Evolutionary conservation across 1,140 invertebrate species (phyloP), one percentile per base, ranked within the genome.

Genomic region (Sycophila sp.): DNA sequence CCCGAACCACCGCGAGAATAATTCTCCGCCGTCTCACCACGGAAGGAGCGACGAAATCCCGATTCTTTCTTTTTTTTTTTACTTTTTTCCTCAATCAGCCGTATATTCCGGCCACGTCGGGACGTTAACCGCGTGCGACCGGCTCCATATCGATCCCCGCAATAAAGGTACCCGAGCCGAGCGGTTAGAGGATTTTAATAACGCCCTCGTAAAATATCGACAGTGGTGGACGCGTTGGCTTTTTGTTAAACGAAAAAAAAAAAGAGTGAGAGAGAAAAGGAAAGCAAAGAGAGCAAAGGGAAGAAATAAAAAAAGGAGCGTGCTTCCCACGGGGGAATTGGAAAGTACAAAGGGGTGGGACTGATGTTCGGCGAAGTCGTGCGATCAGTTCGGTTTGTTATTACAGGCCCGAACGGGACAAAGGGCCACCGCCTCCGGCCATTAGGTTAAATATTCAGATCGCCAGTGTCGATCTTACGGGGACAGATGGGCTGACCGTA

Each of bases 401-500:
- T 26, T 26, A 30, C 22, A 26, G 24, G n/a, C n/a, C n/a, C n/a
- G n/a, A n/a, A n/a, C n/a, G n/a, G n/a, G n/a, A n/a, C n/a, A n/a
- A n/a, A n/a, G n/a, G n/a, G n/a, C n/a, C 32, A 7, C 51, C 26
- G 26, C 22, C 13, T 17, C 6, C 49, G 17, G 22, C 17, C 63
- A 17, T 45, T 17, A 11, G 32, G 40, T 69, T 19, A 62, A 69
- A 69, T 69, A 69, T 62, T 69, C 47, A 62, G 22, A 47, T 34
- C 24, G 19, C 4, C 11, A 0, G 3, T 28, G 56, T 53, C 56
- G 65, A 19, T 68, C 42, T 68, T 60, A 60, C 42, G 17, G 38
- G 60, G 66, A 68, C 55, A 68, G 60, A 68, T 59, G 66, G 19
- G 6, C 53, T 30, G 64, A 42, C 38, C 34, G 17, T 45, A 67